phyloP scores from a whole-genome alignment of 2,888 invertebrate species.

The Pristionchus fissidentatus region DNA sequence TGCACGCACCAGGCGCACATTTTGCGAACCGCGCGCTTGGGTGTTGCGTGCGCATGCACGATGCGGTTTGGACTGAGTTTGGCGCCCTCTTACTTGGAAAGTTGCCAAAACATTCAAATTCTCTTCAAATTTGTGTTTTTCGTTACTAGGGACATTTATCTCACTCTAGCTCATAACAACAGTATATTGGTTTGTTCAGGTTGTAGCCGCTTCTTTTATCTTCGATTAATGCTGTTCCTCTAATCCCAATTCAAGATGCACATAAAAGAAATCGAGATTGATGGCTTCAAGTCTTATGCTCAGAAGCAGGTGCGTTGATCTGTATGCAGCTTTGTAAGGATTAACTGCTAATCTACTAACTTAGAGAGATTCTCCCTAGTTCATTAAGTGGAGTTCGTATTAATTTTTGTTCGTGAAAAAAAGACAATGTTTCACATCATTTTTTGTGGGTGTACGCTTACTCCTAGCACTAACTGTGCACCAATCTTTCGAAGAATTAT shows the following conservation, averaged over 20 bases:
- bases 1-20: too few relatives aligned
- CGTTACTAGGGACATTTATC: too few relatives aligned
- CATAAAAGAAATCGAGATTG: constrained; percentile 90
- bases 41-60: not conserved
- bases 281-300: constrained; percentile 98
- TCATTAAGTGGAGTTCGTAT: not conserved
- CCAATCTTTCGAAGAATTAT: too few relatives aligned
- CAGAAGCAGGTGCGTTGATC: constrained; percentile 83
- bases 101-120: constrained; percentile 24
- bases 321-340: not conserved
- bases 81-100: constrained; percentile 24
- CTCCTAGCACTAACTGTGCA: too few relatives aligned
- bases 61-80: constrained; percentile 20
- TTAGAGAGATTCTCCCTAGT: too few relatives aligned
- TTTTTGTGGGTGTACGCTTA: too few relatives aligned
- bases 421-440: not conserved
- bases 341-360: not conserved
- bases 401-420: too few relatives aligned
- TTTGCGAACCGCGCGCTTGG: too few relatives aligned
- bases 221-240: not conserved
- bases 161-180: too few relatives aligned
- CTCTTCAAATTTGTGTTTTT: not conserved
- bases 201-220: not conserved
- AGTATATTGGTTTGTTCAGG: too few relatives aligned
- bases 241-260: constrained; percentile 83